phyloP scores from a whole-genome alignment of 2,888 invertebrate species.

The Maniola hyperantus region DNA sequence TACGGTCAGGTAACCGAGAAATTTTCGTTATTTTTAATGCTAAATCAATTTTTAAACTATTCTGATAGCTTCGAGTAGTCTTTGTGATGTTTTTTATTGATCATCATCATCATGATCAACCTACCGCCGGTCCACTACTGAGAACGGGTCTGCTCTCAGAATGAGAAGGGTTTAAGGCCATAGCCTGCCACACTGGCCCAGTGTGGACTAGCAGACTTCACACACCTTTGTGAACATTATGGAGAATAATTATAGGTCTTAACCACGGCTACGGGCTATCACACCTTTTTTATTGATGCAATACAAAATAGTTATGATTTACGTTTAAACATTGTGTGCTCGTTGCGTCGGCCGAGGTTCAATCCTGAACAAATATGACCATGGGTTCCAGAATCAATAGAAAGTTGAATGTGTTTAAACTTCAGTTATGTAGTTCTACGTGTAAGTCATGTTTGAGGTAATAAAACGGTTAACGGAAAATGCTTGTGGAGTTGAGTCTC shows the following conservation, averaged over 20 bases:
- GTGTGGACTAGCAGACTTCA: no score
- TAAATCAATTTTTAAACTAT: conserved; percentile 16
- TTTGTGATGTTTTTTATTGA: not conserved
- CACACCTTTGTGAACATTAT: no score
- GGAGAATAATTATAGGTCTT: no score
- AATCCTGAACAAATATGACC: conserved; percentile 38
- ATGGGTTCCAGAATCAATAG: conserved; percentile 39
- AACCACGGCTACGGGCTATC: no score
- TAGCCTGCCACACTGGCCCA: no score
- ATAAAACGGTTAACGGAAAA: conserved; percentile 66
- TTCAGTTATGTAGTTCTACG: conserved; percentile 50
- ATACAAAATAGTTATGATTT: conserved; percentile 20
- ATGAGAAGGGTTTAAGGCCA: no score
- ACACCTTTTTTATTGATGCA: conserved; percentile 10
- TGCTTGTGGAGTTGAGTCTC: conserved; percentile 57
- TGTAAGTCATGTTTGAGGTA: conserved; percentile 55
- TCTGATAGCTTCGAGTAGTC: conserved; percentile 23
- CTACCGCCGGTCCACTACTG: no score
- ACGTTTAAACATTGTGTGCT: conserved; percentile 34
- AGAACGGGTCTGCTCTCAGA: no score
- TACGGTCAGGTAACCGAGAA: conserved; percentile 45
- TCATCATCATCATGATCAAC: not conserved
- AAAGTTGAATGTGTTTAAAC: conserved; percentile 43
- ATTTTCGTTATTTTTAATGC: conserved; percentile 28
- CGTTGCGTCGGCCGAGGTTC: conserved; percentile 24